Conservation (phyloP, 1,140 invertebrate genomes). For the Drosophila navojoa region DNA sequence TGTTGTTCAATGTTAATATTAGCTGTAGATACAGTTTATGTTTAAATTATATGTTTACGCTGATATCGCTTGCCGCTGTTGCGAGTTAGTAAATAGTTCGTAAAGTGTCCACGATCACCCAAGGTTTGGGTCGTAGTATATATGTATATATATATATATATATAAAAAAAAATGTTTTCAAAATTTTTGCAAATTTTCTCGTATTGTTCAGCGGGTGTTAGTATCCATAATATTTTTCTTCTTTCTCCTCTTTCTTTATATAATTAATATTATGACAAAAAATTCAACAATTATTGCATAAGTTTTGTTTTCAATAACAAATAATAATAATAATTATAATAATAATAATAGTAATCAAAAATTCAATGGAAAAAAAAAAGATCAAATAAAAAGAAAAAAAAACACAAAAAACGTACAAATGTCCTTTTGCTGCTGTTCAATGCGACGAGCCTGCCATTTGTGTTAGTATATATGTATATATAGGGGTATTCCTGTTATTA, state of each 20-base stretch:
- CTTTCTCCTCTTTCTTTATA: conserved; percentile 18
- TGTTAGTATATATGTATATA: conserved; percentile 20
- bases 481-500: neutral
- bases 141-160: neutral
- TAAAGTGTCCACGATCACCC: conserved; percentile 50
- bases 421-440: conserved; percentile 53
- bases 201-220: conserved; percentile 39
- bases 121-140: conserved; percentile 16
- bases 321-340: conserved; percentile 70
- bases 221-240: conserved; percentile 29
- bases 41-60: conserved; percentile 21
- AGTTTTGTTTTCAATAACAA: conserved; percentile 72
- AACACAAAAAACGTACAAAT: conserved; percentile 76
- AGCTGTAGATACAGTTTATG: conserved; percentile 35
- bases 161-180: too few species aligned
- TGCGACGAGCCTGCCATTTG: conserved; percentile 72
- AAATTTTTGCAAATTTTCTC: too few species aligned
- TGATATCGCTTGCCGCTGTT: conserved; percentile 56
- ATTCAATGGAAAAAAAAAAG: conserved; percentile 46
- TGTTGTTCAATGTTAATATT: conserved; percentile 44
- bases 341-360: conserved; percentile 59
- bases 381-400: conserved; percentile 48
- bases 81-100: conserved; percentile 52
- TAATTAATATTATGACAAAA: conserved; percentile 75
- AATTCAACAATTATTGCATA: conserved; percentile 79